A percentile compares a stretch with the other conserved stretches of the same genome.
These are phyloP conservation scores for Eurois occulta DNA, from an alignment of 2,888 invertebrate genomes.

Conservation along the genomic window DNA sequence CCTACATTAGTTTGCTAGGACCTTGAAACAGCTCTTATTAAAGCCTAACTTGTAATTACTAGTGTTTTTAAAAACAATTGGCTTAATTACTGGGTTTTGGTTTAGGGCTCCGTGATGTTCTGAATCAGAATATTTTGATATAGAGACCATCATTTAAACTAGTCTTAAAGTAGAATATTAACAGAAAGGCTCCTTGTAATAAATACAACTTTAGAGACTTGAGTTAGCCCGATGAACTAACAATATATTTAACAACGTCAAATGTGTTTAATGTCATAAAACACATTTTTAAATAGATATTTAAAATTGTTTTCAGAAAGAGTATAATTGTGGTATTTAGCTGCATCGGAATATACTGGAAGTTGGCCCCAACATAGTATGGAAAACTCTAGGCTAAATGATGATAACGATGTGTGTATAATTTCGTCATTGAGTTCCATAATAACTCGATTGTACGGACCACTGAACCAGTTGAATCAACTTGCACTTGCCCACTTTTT, in stretches of 20 bases:
- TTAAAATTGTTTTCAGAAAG: neutral
- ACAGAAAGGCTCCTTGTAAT: neutral
- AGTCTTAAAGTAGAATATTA: neutral
- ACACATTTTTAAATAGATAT: neutral
- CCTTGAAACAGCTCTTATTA: conserved; percentile 69
- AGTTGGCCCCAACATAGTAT: neutral
- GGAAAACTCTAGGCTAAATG: neutral
- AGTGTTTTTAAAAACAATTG: conserved; percentile 37
- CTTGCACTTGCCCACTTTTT: conserved; percentile 10
- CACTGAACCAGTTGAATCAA: neutral
- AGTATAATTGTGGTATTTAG: neutral
- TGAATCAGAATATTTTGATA: neutral
- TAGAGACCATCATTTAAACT: neutral
- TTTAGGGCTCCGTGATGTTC: conserved; percentile 45
- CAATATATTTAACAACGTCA: too few species aligned
- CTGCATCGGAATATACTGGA: neutral
- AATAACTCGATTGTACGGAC: neutral
- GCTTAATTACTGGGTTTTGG: conserved; percentile 34
- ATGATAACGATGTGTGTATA: neutral
- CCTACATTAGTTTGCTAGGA: conserved; percentile 74
- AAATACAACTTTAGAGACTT: neutral
- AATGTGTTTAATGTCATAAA: too few species aligned
- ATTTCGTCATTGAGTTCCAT: too few species aligned
- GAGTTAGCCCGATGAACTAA: neutral
- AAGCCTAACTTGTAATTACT: conserved; percentile 54